These are phyloP conservation scores for Eurystomus glaucurus DNA, from an alignment of 2,797 vertebrate species.

Conservation along the genomic window DNA sequence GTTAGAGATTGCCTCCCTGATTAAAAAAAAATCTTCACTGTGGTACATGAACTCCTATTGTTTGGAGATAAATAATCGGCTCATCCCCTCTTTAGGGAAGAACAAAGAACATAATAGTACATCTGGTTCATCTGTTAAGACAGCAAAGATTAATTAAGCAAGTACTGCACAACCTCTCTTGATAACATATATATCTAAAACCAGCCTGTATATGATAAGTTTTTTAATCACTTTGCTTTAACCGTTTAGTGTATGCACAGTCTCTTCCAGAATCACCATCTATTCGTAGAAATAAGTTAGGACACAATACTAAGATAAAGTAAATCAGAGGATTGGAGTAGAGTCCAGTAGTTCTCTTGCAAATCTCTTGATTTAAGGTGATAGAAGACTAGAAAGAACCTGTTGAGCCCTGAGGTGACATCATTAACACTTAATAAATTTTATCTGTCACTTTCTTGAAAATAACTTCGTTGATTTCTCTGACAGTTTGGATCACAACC, in stretches of 20 bases:
- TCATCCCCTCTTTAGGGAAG: constrained; percentile 76
- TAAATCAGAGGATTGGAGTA: not conserved
- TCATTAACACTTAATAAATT: not conserved
- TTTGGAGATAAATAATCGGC: constrained; percentile 81
- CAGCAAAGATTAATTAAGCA: constrained; percentile 80
- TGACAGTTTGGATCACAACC: not conserved
- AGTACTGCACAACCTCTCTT: constrained; percentile 64
- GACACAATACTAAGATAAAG: not conserved
- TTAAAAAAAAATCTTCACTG: constrained; percentile 66
- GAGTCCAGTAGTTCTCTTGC: not conserved
- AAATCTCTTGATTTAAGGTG: not conserved
- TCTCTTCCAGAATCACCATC: not conserved
- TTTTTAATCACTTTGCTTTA: constrained; percentile 60
- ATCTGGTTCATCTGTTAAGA: constrained; percentile 79
- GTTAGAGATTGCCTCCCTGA: constrained; percentile 80
- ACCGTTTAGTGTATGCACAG: constrained; percentile 22
- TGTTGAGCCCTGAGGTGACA: not conserved
- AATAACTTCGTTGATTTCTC: not conserved
- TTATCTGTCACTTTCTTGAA: not conserved
- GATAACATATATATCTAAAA: constrained; percentile 65
- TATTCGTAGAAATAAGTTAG: not conserved
- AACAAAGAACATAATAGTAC: constrained; percentile 82
- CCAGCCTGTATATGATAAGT: constrained; percentile 2
- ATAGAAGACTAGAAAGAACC: not conserved
- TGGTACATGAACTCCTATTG: constrained; percentile 81